phyloP scores from a whole-genome alignment of 2,113 vertebrate genomes.

The Embiotoca jacksoni region DNA sequence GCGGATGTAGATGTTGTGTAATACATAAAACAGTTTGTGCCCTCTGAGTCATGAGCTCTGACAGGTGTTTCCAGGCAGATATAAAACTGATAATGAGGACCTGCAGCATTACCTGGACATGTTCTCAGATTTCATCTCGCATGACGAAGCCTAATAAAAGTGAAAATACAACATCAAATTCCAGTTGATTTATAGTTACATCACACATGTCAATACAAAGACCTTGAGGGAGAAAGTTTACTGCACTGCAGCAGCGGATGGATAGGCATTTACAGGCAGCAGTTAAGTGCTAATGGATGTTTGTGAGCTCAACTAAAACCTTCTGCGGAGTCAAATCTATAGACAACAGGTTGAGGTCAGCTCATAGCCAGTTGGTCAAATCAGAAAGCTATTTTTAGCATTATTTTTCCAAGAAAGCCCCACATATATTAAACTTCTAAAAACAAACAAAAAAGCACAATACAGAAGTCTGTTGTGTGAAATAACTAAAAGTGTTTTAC shows the following conservation, averaged over 20 bases:
- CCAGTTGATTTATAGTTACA: background rate
- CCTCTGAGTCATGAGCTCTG: background rate
- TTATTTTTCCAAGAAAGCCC: background rate
- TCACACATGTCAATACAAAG: background rate
- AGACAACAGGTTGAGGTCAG: background rate
- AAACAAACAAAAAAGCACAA: background rate
- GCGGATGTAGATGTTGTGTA: conserved; percentile 5
- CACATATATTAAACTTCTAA: background rate
- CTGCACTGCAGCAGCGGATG: background rate
- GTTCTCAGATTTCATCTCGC: background rate
- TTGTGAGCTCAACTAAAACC: background rate
- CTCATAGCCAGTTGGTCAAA: background rate
- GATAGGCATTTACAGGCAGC: background rate
- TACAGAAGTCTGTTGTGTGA: background rate
- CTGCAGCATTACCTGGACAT: background rate
- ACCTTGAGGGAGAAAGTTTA: background rate
- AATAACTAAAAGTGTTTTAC: background rate
- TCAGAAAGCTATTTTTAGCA: background rate
- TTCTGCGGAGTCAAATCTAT: background rate
- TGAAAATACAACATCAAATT: conserved; percentile 5
- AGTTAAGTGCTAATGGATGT: background rate
- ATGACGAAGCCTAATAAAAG: conserved; percentile 21
- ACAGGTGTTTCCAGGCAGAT: background rate
- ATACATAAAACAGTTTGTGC: conserved; percentile 1
- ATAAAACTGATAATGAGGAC: background rate